A percentile compares a stretch with the other conserved stretches of the same genome.
These are phyloP conservation scores for Piprites chloris DNA, from an alignment of 2,113 vertebrate genomes.

Conservation along the genomic window DNA sequence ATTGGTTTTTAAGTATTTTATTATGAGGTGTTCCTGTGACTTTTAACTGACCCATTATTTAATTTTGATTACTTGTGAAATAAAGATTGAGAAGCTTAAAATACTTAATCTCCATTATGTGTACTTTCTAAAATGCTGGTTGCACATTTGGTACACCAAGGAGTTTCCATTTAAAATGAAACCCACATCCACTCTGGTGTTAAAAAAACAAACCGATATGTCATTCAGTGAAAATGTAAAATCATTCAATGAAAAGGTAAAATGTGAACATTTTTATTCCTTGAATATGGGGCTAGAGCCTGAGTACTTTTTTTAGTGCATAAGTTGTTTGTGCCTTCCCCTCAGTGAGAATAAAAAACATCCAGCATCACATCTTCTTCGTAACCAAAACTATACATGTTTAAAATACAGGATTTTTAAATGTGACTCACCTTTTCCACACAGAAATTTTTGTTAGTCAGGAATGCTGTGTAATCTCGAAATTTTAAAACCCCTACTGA, in stretches of 20 bases:
- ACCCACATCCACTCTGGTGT: not conserved
- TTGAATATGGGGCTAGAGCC: rapidly evolving
- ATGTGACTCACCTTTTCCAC: not conserved
- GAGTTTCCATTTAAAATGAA: not conserved
- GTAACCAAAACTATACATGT: not conserved
- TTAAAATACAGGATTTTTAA: not conserved
- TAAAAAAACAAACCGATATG: not conserved
- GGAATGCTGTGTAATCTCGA: not conserved
- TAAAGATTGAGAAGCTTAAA: not conserved
- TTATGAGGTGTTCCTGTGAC: not conserved
- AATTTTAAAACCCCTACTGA: not conserved
- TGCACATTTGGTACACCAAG: not conserved
- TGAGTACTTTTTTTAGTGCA: not conserved
- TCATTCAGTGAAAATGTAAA: not conserved
- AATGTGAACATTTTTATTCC: not conserved
- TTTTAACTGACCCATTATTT: not conserved
- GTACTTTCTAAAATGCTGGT: not conserved
- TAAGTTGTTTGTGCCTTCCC: not conserved
- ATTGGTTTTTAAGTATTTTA: not conserved
- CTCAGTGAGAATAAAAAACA: not conserved
- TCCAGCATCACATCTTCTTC: not conserved
- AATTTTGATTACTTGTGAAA: not conserved
- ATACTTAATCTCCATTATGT: not conserved
- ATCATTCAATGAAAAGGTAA: not conserved
- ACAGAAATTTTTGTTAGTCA: not conserved